Base-by-base conservation (phyloP, 2,113 vertebrate species). In the Deroptyus accipitrinus region DNA sequence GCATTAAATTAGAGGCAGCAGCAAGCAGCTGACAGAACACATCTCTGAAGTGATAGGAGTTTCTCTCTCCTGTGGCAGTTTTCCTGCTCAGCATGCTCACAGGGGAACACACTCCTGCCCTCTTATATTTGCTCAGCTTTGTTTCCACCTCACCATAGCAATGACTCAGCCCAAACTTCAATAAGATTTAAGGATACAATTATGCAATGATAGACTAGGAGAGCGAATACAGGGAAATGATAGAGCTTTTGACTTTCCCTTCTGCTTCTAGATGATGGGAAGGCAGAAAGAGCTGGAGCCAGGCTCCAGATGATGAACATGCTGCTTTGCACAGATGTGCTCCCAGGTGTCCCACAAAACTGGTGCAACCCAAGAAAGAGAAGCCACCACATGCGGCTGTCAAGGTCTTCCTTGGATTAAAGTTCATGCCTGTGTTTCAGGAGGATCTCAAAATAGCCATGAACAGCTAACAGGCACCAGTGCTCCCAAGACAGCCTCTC, bases 121-220 rank as follows among this genome's bases (percentile, higher is more conserved):
- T 77, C 80, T 33, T 23, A 7, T 64, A 76, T 69, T 66, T 73
- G 17, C 48, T 78, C 95, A 66, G 44, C 77, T 62, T 44, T 72
- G 31, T 37, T 94, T 91, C 24, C 59, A 94, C 59, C 77, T 94
- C 64, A 14, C 76, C 12, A 17, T 44, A 49, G 41, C 44, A 89
- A 44, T 93, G 96, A 96, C 62, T 94, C 91, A 95, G 31, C 17
- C 20, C 67, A 86, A 87, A 66, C 80, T 79, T 91, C 76, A 96
- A 79, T 92, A 94, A 94, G 66, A 91, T 73, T 94, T 86, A 82
- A 75, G 83, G 74, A 82, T 88, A 81, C 88, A 94, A 96, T 93
- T 94, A 94, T 91, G 94, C 92, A 94, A 95, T 96, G 88, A 92
- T 24, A 96, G 88, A 74, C 57, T 42, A 90, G 39, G 20, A 39